Conservation (phyloP, 2,888 invertebrate species). For the Phengaris arion region DNA sequence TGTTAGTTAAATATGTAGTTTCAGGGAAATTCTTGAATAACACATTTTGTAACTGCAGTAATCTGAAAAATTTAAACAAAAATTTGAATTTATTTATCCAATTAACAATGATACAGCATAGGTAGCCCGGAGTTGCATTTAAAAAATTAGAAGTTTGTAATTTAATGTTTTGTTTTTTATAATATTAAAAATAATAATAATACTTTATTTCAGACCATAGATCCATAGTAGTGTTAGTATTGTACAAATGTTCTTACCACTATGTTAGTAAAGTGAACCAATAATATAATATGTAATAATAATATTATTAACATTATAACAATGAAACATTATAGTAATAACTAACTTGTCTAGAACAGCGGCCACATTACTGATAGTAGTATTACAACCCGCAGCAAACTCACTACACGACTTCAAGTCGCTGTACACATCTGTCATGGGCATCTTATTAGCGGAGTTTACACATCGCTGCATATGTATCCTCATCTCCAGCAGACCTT, state of each 20-base stretch:
- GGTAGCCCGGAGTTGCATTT: too few species aligned
- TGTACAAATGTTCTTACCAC: too few species aligned
- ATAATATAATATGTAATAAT: too few species aligned
- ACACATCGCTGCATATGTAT: slow-evolving; percentile 93
- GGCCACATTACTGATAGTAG: slow-evolving; percentile 76
- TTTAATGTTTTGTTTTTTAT: too few species aligned
- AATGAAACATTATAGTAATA: neutral
- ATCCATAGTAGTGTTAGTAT: too few species aligned
- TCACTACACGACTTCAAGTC: slow-evolving; percentile 69
- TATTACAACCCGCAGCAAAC: slow-evolving; percentile 72
- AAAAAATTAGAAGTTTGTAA: too few species aligned
- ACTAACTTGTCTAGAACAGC: slow-evolving; percentile 82
- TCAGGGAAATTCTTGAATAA: slow-evolving; percentile 84
- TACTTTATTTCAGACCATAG: too few species aligned
- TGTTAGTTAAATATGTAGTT: slow-evolving; percentile 77
- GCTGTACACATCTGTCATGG: slow-evolving; percentile 79
- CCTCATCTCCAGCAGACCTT: slow-evolving; percentile 89
- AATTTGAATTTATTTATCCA: neutral
- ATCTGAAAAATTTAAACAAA: slow-evolving; percentile 52
- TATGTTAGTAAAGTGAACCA: too few species aligned
- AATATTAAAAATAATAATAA: too few species aligned
- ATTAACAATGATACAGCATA: neutral
- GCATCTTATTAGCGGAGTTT: slow-evolving; percentile 87
- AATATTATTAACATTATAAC: too few species aligned
- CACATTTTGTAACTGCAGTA: slow-evolving; percentile 62